Base-by-base conservation (phyloP, 2,113 vertebrate species). In the Chiloscyllium plagiosum region DNA sequence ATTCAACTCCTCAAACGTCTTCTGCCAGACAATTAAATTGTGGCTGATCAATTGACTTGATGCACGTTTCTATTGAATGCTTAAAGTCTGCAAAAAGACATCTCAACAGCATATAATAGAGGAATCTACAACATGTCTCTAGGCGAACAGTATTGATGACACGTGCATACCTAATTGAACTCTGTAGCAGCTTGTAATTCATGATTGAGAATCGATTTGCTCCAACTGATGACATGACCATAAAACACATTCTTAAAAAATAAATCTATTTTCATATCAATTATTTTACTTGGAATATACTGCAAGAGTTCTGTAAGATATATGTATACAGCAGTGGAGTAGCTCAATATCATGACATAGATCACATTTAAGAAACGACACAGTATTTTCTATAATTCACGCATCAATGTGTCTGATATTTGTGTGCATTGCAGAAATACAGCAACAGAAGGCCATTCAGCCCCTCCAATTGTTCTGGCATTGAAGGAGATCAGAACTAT, bases 211-310 rank as follows among this genome's bases (percentile, higher is more conserved):
- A 93, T 66, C 61, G 22, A 93, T 37, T 90, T 5, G 61, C 56
- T 65, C 87, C 29, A 33, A 19, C n/a, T 42, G 17, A 93, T 93
- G 37, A 66, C 29, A 93, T 1, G 26, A 37, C n/a, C 56, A 66
- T 93, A n/a, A 56, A 90, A 17, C 66, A 93, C 61, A 93, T 65
- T n/a, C 17, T 47, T 37, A 93, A 93, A 90, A 93, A 66, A 93
- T 93, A 93, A 93, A 93, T 90, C 56, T 65, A 65, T 93, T 92
- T 92, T 5, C 37, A 92, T 93, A 66, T 15, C 19, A 37, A 42
- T n/a, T 80, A 7, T 65, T 93, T 87, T 52, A 61, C 61, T 37
- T 66, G n/a, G 33, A 93, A 66, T n/a, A 90, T n/a, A 90, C 26
- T 80, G 33, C 52, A 61, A 37, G 89, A 61, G 89, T 66, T 93